phyloP scores from a whole-genome alignment of 2,888 invertebrate genomes.

The Melinaea menophilus region DNA sequence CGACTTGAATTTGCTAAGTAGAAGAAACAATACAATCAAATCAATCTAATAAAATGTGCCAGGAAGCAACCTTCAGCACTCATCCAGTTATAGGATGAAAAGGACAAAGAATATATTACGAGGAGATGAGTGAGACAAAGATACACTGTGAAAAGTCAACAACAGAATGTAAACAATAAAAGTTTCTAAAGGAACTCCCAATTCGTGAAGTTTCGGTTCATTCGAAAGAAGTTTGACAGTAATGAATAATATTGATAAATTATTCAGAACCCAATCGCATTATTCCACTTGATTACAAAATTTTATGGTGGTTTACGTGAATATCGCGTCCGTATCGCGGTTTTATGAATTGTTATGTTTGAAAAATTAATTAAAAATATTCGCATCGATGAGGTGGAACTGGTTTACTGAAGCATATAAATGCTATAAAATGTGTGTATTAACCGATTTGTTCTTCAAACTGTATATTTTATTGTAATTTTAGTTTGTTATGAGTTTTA shows the following conservation, averaged over 20 bases:
- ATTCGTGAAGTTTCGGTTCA: slow-evolving; percentile 39
- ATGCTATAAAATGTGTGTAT: slow-evolving; percentile 1
- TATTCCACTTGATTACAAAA: slow-evolving; percentile 63
- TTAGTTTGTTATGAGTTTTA: too few species aligned
- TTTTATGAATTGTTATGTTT: slow-evolving; percentile 56
- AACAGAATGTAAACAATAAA: slow-evolving; percentile 66
- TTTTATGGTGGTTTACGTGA: slow-evolving; percentile 58
- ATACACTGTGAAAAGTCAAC: slow-evolving; percentile 50
- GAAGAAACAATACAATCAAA: slow-evolving; percentile 60
- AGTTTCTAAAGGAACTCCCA: slow-evolving; percentile 57
- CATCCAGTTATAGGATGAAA: slow-evolving; percentile 44
- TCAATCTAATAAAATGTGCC: slow-evolving; percentile 64
- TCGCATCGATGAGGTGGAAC: slow-evolving; percentile 29
- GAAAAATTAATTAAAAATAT: slow-evolving; percentile 51
- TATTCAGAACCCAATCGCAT: slow-evolving; percentile 70
- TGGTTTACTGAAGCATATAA: neutral
- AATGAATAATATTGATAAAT: slow-evolving; percentile 74
- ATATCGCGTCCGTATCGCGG: slow-evolving; percentile 47
- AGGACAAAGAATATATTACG: slow-evolving; percentile 38
- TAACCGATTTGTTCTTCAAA: too few species aligned
- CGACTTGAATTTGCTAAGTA: slow-evolving; percentile 49
- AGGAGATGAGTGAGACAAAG: slow-evolving; percentile 39
- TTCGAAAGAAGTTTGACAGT: slow-evolving; percentile 62
- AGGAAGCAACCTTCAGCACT: slow-evolving; percentile 46
- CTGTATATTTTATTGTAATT: too few species aligned